These are phyloP conservation scores for Cylas formicarius DNA, from an alignment of 1,140 invertebrate genomes.

Conservation along the genomic window DNA sequence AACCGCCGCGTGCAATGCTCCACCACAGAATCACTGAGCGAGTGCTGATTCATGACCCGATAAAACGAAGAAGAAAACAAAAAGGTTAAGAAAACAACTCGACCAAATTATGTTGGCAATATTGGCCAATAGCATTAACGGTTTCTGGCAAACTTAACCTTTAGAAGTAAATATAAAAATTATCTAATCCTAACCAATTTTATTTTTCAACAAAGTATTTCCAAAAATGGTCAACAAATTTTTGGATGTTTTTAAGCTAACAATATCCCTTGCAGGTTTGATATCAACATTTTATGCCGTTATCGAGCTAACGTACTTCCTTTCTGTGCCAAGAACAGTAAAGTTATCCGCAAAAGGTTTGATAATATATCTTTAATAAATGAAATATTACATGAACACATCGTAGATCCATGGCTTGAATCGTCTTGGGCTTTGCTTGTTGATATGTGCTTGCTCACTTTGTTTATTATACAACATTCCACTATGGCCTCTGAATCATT, in stretches of 20 bases:
- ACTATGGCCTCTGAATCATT: conserved; percentile 27
- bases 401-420: conserved; percentile 25
- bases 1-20: too few relatives aligned
- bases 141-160: too few relatives aligned
- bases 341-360: conserved; percentile 1
- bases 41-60: too few relatives aligned
- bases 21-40: too few relatives aligned
- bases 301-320: conserved; percentile 32
- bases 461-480: conserved; percentile 37
- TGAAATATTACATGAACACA: conserved; percentile 7
- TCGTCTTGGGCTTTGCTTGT: conserved; percentile 28
- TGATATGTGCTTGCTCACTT: conserved; percentile 31
- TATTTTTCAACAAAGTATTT: neutral
- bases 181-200: too few relatives aligned
- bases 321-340: conserved; percentile 28
- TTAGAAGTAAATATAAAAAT: too few relatives aligned
- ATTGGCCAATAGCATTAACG: too few relatives aligned
- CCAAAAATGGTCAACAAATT: neutral
- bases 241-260: conserved; percentile 9
- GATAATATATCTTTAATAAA: neutral
- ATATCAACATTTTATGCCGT: conserved; percentile 27
- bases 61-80: too few relatives aligned
- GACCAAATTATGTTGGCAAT: too few relatives aligned
- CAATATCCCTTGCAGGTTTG: conserved; percentile 14
- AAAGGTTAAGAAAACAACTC: too few relatives aligned